Base-by-base conservation (phyloP, 1,140 invertebrate species). In the Protaetia brevitarsis region DNA sequence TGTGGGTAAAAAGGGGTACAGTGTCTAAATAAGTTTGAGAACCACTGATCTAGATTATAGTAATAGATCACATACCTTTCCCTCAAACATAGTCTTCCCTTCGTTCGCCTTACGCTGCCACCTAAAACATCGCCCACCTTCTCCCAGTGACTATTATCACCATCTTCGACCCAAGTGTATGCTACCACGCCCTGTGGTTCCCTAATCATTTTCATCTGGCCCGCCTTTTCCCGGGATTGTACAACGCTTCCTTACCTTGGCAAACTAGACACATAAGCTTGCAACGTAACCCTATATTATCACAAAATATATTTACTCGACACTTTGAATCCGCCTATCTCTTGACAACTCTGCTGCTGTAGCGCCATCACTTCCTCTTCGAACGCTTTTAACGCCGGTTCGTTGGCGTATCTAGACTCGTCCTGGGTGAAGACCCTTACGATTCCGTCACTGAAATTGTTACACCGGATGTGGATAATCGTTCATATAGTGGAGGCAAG, bases 111-210 rank as follows among this genome's bases (percentile, higher is more conserved):
- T 83, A 16, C 88, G 21, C 87, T 83, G 2, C 89, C 88, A 2
- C 95, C 94, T 69, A 94, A 86, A 1, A 97, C 93, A 76, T 97
- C 93, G 2, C 96, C 96, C 51, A 97, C 82, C 79, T 93, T 89
- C 61, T 86, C 86, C 96, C 96, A 98, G 60, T 73, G 73, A 64
- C 74, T 72, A 36, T 87, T 83, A 19, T 82, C 74, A 41, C 88
- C 83, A 3, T 82, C 84, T 2, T 83, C 81, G 29, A 87, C 89
- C 95, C 95, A 96, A 16, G 82, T 86, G 73, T 94, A 94, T 57
- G 89, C 91, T 70, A 88, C 86, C 0, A 94, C 89, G 56, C 81
- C 85, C 5, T 84, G 83, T 0, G 80, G 74, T 70, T 91, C 87
- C 5, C 89, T 84, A 0, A 97, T 83, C 82, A 97, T 88, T 76